These are phyloP conservation scores for Mya arenaria DNA, from an alignment of 1,140 invertebrate species.

Conservation along the genomic window DNA sequence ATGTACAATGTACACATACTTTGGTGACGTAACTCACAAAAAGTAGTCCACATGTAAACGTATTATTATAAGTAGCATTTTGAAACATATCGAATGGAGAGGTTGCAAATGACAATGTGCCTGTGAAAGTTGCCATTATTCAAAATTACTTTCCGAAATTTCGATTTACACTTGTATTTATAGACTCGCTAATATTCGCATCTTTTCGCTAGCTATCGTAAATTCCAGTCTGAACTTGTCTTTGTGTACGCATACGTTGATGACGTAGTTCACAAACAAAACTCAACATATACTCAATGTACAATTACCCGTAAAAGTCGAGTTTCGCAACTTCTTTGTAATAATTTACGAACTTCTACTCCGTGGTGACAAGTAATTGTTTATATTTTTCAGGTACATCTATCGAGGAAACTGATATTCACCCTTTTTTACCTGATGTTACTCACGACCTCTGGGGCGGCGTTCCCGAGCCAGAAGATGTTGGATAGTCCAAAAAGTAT, in stretches of 20 bases:
- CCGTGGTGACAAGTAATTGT: too few relatives aligned
- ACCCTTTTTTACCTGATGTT: constrained; percentile 30
- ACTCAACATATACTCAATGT: neutral
- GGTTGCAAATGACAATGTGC: too few relatives aligned
- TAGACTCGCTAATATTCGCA: too few relatives aligned
- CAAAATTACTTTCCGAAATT: too few relatives aligned
- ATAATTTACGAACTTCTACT: neutral
- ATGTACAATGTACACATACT: too few relatives aligned
- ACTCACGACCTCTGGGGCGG: constrained; percentile 10
- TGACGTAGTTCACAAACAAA: neutral
- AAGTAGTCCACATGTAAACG: too few relatives aligned
- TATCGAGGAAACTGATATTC: constrained; percentile 32
- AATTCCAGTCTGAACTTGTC: neutral
- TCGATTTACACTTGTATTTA: too few relatives aligned
- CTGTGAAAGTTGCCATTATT: too few relatives aligned
- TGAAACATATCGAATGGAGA: too few relatives aligned
- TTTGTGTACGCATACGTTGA: neutral
- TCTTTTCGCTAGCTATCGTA: neutral
- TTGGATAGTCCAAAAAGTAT: constrained; percentile 22
- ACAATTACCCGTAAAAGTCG: neutral
- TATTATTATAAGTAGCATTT: too few relatives aligned
- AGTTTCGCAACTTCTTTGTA: neutral
- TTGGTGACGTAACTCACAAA: too few relatives aligned
- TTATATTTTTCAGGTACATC: constrained; percentile 41
- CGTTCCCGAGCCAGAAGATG: neutral